These are phyloP conservation scores for Apeira syringaria DNA, from an alignment of 2,888 invertebrate species.

Conservation along the genomic window DNA sequence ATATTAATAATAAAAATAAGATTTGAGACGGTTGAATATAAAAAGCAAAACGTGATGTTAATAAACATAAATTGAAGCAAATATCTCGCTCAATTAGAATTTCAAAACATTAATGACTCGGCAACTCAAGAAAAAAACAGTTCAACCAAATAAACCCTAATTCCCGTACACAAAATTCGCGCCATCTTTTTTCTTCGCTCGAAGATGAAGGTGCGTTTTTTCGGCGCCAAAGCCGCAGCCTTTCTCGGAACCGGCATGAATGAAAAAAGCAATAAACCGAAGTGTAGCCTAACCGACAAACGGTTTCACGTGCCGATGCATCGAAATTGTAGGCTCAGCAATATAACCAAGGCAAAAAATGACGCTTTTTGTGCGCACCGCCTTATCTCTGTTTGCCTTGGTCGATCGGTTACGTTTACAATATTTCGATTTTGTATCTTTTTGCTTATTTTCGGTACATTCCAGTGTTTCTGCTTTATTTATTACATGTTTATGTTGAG, in stretches of 20 bases:
- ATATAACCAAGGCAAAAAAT: slow-evolving; percentile 57
- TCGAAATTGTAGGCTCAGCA: slow-evolving; percentile 64
- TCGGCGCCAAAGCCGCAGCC: slow-evolving; percentile 78
- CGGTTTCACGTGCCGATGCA: slow-evolving; percentile 76
- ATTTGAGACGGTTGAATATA: background rate
- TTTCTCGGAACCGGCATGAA: slow-evolving; percentile 73
- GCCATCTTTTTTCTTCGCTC: slow-evolving; percentile 43
- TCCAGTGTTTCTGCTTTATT: too few species aligned
- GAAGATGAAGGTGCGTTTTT: slow-evolving; percentile 50
- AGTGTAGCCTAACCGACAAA: slow-evolving; percentile 60
- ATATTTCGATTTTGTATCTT: slow-evolving; percentile 26
- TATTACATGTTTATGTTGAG: too few species aligned
- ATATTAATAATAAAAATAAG: slow-evolving; percentile 6
- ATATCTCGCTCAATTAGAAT: slow-evolving; percentile 26
- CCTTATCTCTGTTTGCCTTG: slow-evolving; percentile 35
- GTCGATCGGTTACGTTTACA: slow-evolving; percentile 26
- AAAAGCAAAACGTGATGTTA: background rate
- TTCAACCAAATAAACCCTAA: slow-evolving; percentile 26
- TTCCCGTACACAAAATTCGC: slow-evolving; percentile 40
- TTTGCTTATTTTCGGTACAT: slow-evolving; percentile 8
- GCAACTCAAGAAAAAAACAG: slow-evolving; percentile 23
- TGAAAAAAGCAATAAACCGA: slow-evolving; percentile 72
- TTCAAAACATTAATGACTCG: slow-evolving; percentile 24
- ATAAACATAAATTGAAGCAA: slow-evolving; percentile 19
- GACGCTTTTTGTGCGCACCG: slow-evolving; percentile 45